phyloP scores from a whole-genome alignment of 2,113 vertebrate species.

The Sarotherodon lohbergeri region DNA sequence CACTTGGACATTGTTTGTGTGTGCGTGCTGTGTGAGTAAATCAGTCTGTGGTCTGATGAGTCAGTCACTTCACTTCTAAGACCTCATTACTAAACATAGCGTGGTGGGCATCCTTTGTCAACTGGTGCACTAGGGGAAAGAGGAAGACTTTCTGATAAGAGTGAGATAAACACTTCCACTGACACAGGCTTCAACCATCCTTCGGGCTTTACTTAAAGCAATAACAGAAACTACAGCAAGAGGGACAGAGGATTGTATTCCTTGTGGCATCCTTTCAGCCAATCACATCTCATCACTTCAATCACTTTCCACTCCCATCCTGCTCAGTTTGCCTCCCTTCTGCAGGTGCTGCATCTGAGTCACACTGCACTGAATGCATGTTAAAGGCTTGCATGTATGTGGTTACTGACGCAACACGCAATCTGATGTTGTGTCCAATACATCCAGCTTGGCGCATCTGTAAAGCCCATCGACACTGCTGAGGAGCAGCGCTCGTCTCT shows the following conservation, averaged over 20 bases:
- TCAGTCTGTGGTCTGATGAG: constrained; percentile 15
- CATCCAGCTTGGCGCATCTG: neutral
- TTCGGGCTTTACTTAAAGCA: neutral
- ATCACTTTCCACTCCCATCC: neutral
- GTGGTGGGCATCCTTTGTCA: constrained; percentile 12
- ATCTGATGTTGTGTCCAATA: neutral
- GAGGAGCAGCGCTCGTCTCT: neutral
- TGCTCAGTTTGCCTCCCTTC: neutral
- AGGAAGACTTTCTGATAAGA: constrained; percentile 37
- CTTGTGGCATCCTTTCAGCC: neutral
- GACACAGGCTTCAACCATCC: neutral
- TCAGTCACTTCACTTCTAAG: constrained; percentile 10
- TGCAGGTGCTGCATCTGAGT: constrained; percentile 28
- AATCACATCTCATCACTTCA: neutral
- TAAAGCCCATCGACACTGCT: neutral
- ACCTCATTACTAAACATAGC: constrained; percentile 14
- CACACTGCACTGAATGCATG: neutral
- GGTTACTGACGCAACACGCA: neutral
- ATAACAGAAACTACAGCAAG: neutral
- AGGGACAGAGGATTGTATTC: neutral
- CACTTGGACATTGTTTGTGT: neutral
- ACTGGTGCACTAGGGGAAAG: constrained; percentile 22
- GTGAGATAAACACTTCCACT: neutral
- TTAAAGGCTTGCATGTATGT: neutral
- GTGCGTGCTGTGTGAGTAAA: neutral